phyloP scores from a whole-genome alignment of 2,888 invertebrate genomes.

The Panzeria rudis region DNA sequence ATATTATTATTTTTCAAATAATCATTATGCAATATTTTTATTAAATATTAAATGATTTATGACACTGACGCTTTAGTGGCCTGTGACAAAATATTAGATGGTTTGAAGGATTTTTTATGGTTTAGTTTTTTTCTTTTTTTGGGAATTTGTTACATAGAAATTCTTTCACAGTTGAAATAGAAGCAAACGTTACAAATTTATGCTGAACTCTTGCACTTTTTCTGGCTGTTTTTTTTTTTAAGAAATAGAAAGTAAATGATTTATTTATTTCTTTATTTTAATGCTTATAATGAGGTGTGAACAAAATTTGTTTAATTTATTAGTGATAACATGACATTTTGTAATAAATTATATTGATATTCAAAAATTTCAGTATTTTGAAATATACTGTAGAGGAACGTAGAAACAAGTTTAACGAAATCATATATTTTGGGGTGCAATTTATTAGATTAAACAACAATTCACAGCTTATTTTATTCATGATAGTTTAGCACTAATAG shows the following conservation, averaged over 20 bases:
- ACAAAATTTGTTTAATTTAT: slow-evolving; percentile 39
- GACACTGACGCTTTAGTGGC: slow-evolving; percentile 20
- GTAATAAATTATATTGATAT: slow-evolving; percentile 21
- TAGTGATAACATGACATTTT: slow-evolving; percentile 11
- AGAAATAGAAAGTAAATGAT: slow-evolving; percentile 27
- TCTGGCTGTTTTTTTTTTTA: not conserved
- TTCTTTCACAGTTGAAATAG: not conserved
- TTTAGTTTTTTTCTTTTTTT: not conserved
- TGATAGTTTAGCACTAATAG: not conserved
- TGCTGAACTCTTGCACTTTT: slow-evolving; percentile 35
- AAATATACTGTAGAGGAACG: not conserved
- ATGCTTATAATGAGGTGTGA: slow-evolving; percentile 35
- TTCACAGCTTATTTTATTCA: not conserved
- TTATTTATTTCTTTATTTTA: not conserved
- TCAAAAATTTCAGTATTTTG: slow-evolving; percentile 12
- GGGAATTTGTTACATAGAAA: not conserved
- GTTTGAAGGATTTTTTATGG: not conserved
- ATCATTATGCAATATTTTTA: not conserved
- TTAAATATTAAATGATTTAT: slow-evolving; percentile 48
- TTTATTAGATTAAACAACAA: not conserved
- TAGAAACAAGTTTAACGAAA: not conserved
- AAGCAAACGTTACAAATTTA: slow-evolving; percentile 45
- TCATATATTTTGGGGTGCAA: not conserved
- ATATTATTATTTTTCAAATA: not conserved
- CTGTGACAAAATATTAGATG: slow-evolving; percentile 21